Evolutionary conservation across 2,113 vertebrate genomes (phyloP).

Genomic region (Alces alces): DNA sequence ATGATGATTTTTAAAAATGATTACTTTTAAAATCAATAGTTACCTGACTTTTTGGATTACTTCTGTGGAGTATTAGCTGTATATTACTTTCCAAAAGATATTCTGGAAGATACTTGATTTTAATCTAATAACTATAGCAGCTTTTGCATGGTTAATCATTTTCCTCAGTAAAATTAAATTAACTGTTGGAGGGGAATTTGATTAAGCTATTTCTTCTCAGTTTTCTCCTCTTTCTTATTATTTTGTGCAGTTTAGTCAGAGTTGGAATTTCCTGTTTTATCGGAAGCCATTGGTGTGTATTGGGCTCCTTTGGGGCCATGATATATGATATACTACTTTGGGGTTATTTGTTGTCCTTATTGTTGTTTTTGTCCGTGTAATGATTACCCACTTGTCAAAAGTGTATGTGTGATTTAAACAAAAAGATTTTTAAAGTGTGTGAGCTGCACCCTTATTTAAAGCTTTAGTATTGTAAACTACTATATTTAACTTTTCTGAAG

Average conservation of each 20-base stretch:
- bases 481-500: neutral
- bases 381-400: neutral
- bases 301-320: neutral
- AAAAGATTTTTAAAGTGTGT: neutral
- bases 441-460: neutral
- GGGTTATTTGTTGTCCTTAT: neutral
- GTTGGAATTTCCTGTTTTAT: neutral
- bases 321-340: neutral
- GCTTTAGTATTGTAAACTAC: neutral
- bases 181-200: neutral
- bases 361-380: neutral
- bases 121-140: neutral
- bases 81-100: neutral
- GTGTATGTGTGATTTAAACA: neutral
- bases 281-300: neutral
- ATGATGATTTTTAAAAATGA: neutral
- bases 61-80: neutral
- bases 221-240: neutral
- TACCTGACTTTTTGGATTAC: neutral
- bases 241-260: neutral
- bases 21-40: neutral
- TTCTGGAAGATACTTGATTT: slow-evolving; percentile 13
- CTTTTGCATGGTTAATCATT: slow-evolving; percentile 24
- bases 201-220: neutral
- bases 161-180: neutral